Percentiles rank a stretch among this genome's conserved stretches.
These are phyloP conservation scores for Gandaritis pyraliata DNA, from an alignment of 2,888 invertebrate species.

Conservation along the genomic window DNA sequence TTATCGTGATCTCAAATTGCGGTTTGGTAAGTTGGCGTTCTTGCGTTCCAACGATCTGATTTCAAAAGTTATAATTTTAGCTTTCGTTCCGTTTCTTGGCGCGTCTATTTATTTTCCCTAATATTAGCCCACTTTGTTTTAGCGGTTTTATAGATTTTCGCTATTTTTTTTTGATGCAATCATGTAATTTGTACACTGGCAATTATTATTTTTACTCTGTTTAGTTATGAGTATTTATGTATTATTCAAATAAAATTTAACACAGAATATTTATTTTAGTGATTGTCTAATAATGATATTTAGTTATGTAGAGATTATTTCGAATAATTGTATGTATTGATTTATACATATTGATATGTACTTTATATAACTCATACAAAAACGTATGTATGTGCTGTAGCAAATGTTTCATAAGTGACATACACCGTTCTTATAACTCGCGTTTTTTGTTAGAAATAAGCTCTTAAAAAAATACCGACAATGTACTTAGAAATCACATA, in stretches of 20 bases:
- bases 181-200: constrained; percentile 37
- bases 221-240: constrained; percentile 28
- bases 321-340: constrained; percentile 50
- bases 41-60: constrained; percentile 68
- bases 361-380: constrained; percentile 40
- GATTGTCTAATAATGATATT: constrained; percentile 54
- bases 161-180: constrained; percentile 26
- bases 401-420: constrained; percentile 15
- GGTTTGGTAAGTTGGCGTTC: constrained; percentile 60
- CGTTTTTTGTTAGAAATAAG: constrained; percentile 4
- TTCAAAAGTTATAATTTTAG: constrained; percentile 36
- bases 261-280: constrained; percentile 45
- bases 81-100: constrained; percentile 36
- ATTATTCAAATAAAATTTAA: constrained; percentile 27
- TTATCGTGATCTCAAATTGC: constrained; percentile 37
- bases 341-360: constrained; percentile 44
- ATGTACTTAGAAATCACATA: constrained; percentile 22
- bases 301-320: constrained; percentile 31
- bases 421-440: neutral
- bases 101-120: constrained; percentile 45
- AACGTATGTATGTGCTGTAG: constrained; percentile 31
- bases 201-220: constrained; percentile 38
- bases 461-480: constrained; percentile 16
- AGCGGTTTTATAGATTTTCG: constrained; percentile 25
- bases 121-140: constrained; percentile 46